Evolutionary conservation across 2,888 invertebrate species (phyloP), one percentile per base, ranked within the genome.

Genomic region (Sinohyriopsis cumingii): DNA sequence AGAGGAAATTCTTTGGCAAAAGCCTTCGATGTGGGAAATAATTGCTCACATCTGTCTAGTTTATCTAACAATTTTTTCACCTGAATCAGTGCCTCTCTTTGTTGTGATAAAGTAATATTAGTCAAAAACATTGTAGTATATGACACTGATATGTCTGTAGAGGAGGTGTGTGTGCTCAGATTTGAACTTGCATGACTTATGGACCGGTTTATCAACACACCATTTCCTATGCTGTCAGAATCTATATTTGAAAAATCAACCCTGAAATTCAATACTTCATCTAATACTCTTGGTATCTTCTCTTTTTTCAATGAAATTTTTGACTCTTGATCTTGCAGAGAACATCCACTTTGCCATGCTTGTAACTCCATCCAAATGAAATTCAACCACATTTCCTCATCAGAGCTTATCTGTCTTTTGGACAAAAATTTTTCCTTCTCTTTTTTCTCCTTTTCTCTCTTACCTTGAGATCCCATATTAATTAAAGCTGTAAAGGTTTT

Each of bases 341-440:
- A 72, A 1, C 93, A 93, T 24, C 79, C 78, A 72, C 78, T 78
- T 92, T 84, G 67, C 92, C 93, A 94, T 0, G 96, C 96, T 90
- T 95, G 95, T 75, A 97, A 91, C 91, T 96, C 96, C 81, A 97
- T 90, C 97, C 97, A 97, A 82, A 97, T 95, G 80, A 96, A 92
- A 91, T 97, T 96, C 90, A 95, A 95, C 95, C 95, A 96, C 60
- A 95, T 92, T 74, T 95, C 93, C 88, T 96, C 96, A 89, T 97
- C 96, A 78, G 94, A 93, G 82, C 95, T 95, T 86, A 84, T 87
- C 82, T 88, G 90, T 67, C 86, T 74, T 33, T 81, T 82, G 59
- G 79, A 82, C 53, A 79, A 71, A 15, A 78, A 73, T 54, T 74
- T 71, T 15, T 77, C 76, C 54, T 71, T 74, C 65, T 81, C 76